Base-by-base conservation (phyloP, 2,113 vertebrate species). In the Dromaius novaehollandiae region DNA sequence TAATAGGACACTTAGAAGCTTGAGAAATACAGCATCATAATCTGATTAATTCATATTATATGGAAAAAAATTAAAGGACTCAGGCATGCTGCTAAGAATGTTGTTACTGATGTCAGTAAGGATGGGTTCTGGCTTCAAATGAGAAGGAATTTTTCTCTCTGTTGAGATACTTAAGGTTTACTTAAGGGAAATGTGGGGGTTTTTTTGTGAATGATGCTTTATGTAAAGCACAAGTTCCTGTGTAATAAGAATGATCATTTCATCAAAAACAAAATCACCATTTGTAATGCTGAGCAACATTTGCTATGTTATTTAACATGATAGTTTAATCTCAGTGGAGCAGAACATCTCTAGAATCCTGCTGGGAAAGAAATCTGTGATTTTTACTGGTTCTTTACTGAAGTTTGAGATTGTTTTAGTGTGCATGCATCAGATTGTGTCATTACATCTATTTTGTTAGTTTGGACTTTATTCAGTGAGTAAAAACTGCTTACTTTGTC, bases 341-440 rank as follows among this genome's bases (percentile, higher is more conserved):
- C 48, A 36, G n/a, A 51, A 28, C 5, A 24, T 78, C 0, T 0
- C 20, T 64, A 0, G 2, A 58, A 40, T 70, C 30, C 44, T n/a
- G 18, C 0, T 1, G 20, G 30, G 25, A 75, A 25, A 60, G 34
- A 86, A 75, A 50, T 86, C 60, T 3, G 7, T 60, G 18, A 48
- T 38, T 55, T 86, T 68, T 69, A 22, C 48, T 26, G 4, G 3
- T 51, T 64, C 53, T 48, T 75, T 50, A 8, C 38, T 80, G 9
- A 83, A 70, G 68, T 65, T 3, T 0, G 61, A 40, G 9, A 13
- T 22, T 22, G 9, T 38, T 87, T 74, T 58, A 78, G 24, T 93
- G 50, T 75, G 48, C 50, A 36, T 25, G n/a, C 18, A 48, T 14
- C 13, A 74, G 46, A 50, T 86, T 51, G 78, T 90, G 22, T 53